Percentiles rank a stretch among this genome's conserved stretches.
phyloP scores from a whole-genome alignment of 2,797 vertebrate species.

The Cuniculus paca region DNA sequence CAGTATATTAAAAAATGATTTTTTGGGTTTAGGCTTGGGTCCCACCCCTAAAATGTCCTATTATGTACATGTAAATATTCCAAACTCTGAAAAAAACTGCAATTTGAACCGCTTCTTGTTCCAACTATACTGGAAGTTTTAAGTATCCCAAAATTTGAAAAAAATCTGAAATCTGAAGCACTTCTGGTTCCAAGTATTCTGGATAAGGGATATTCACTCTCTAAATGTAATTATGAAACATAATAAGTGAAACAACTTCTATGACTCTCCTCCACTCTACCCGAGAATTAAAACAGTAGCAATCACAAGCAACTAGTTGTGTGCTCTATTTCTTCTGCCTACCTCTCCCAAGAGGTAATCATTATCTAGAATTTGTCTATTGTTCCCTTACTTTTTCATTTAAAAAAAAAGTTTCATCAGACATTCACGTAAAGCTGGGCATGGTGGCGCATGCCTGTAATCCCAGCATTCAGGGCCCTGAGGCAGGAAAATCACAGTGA shows the following conservation, averaged over 20 bases:
- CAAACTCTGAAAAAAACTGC: background rate
- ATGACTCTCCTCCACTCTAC: background rate
- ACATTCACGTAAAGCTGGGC: background rate
- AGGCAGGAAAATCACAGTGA: background rate
- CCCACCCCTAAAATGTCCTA: background rate
- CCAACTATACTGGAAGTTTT: background rate
- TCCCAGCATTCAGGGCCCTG: background rate
- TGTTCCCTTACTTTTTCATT: slow-evolving; percentile 32
- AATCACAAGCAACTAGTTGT: background rate
- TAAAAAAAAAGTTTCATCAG: background rate
- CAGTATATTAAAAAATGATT: background rate
- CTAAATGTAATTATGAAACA: background rate
- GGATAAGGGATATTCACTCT: background rate
- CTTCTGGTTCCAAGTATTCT: background rate
- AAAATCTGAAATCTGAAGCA: background rate
- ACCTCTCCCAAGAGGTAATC: background rate
- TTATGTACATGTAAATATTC: background rate
- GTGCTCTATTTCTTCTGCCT: background rate
- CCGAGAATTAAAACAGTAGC: background rate
- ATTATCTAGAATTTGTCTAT: background rate
- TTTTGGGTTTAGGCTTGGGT: background rate
- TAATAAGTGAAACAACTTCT: slow-evolving; percentile 41
- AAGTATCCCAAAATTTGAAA: background rate
- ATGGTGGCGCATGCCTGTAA: background rate
- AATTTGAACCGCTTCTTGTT: background rate